Percentiles rank a stretch among this genome's conserved stretches.
Conservation (phyloP, 1,140 invertebrate genomes). For the Heterodera carotae region DNA sequence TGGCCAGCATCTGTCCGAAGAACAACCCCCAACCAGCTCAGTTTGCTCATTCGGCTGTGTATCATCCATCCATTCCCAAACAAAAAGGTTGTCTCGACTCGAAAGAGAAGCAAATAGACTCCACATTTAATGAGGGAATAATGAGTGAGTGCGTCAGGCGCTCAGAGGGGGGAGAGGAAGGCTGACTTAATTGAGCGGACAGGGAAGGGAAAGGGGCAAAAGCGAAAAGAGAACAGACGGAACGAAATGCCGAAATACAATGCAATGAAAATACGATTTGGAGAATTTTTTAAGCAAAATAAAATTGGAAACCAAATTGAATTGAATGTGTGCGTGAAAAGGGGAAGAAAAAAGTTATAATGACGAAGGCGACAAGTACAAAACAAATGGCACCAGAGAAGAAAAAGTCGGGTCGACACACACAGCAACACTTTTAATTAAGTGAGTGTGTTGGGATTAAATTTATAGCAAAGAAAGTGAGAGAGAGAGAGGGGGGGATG, state of each 20-base stretch:
- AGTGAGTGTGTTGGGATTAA: neutral
- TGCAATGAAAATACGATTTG: neutral
- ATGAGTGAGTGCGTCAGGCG: conserved; percentile 4
- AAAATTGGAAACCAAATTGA: too few relatives aligned
- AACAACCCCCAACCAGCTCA: too few relatives aligned
- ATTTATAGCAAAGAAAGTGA: neutral
- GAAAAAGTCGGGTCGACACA: conserved; percentile 3
- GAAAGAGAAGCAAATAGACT: neutral
- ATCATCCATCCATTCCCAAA: conserved; percentile 5
- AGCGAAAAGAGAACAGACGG: neutral
- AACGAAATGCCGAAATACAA: neutral
- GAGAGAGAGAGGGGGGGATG: neutral
- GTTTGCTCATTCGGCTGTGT: neutral
- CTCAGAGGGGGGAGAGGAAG: neutral
- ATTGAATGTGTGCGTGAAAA: neutral
- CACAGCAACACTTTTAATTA: conserved; percentile 13
- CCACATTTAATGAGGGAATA: conserved; percentile 10
- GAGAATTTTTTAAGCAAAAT: too few relatives aligned
- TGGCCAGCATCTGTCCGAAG: neutral
- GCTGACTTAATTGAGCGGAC: conserved; percentile 7
- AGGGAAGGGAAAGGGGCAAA: neutral
- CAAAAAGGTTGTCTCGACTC: neutral
- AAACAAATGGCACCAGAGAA: neutral
- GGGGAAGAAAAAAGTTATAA: neutral
- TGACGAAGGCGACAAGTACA: too few relatives aligned